A percentile compares a stretch with the other conserved stretches of the same genome.
These are phyloP conservation scores for Cyrtorhinus lividipennis DNA, from an alignment of 1,140 invertebrate genomes.

Conservation along the genomic window DNA sequence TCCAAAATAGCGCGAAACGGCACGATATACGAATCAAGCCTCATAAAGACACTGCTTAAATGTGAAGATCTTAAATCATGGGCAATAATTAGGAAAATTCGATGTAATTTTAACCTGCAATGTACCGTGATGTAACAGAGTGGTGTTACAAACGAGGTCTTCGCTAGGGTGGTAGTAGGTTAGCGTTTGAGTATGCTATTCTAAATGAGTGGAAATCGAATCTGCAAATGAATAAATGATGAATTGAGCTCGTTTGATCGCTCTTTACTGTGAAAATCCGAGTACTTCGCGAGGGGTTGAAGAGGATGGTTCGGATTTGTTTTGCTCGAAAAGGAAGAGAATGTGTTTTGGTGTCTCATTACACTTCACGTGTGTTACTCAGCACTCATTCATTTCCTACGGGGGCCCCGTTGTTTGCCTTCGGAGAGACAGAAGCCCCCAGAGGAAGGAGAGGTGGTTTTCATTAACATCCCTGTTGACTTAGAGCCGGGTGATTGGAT, in stretches of 20 bases:
- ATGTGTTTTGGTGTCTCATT: conserved; percentile 8
- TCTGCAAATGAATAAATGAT: background rate
- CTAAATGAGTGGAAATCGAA: too few relatives aligned
- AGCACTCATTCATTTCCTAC: conserved; percentile 4
- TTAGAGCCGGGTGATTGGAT: conserved; percentile 9
- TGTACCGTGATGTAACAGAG: too few relatives aligned
- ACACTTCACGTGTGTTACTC: conserved; percentile 6
- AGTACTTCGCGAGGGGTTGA: background rate
- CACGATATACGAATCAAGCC: too few relatives aligned
- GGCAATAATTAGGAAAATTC: too few relatives aligned
- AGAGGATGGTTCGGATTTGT: background rate
- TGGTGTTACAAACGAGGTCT: too few relatives aligned
- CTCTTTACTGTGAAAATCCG: background rate
- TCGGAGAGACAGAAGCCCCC: background rate
- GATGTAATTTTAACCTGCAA: too few relatives aligned
- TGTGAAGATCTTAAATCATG: too few relatives aligned
- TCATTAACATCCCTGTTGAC: conserved; percentile 8
- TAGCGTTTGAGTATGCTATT: too few relatives aligned
- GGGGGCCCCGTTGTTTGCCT: background rate
- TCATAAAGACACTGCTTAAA: too few relatives aligned
- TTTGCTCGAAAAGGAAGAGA: background rate
- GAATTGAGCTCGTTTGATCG: background rate
- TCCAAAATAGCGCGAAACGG: too few relatives aligned
- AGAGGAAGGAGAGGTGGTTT: background rate
- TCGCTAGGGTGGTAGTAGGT: too few relatives aligned